Evolutionary conservation across 2,888 invertebrate species (phyloP).

Genomic region (Acronicta psi): DNA sequence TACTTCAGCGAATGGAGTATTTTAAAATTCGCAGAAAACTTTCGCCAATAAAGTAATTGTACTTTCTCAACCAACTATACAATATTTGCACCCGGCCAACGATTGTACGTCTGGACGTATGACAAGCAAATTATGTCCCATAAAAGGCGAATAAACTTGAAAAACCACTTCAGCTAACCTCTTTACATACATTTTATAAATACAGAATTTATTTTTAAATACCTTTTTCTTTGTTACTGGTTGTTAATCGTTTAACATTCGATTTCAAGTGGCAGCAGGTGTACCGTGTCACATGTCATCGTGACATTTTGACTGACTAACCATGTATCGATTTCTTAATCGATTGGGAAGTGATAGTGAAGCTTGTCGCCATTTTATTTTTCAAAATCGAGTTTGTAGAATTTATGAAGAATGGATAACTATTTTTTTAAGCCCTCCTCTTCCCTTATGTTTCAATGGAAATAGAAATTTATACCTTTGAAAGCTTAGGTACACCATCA

Average conservation of each 20-base stretch:
- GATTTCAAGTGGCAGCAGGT: constrained; percentile 34
- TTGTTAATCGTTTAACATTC: constrained; percentile 29
- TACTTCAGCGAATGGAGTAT: neutral
- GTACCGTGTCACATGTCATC: constrained; percentile 27
- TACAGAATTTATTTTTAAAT: constrained; percentile 17
- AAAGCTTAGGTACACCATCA: too few relatives aligned
- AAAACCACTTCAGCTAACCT: constrained; percentile 31
- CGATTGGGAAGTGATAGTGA: constrained; percentile 19
- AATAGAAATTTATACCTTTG: too few relatives aligned
- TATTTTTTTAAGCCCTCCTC: too few relatives aligned
- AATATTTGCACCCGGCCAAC: constrained; percentile 19
- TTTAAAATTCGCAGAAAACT: neutral
- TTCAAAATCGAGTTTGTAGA: too few relatives aligned
- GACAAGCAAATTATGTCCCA: constrained; percentile 37
- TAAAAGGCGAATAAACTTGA: constrained; percentile 24
- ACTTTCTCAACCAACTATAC: neutral
- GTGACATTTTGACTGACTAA: constrained; percentile 37
- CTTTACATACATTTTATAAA: constrained; percentile 28
- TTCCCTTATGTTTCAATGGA: too few relatives aligned
- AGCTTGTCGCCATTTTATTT: constrained; percentile 6
- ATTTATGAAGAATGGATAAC: too few relatives aligned
- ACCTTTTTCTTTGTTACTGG: constrained; percentile 40
- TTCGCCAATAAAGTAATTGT: neutral
- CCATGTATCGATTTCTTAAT: constrained; percentile 36
- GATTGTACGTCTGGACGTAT: constrained; percentile 12